phyloP scores from a whole-genome alignment of 2,888 invertebrate species.

The Baronia brevicornis region DNA sequence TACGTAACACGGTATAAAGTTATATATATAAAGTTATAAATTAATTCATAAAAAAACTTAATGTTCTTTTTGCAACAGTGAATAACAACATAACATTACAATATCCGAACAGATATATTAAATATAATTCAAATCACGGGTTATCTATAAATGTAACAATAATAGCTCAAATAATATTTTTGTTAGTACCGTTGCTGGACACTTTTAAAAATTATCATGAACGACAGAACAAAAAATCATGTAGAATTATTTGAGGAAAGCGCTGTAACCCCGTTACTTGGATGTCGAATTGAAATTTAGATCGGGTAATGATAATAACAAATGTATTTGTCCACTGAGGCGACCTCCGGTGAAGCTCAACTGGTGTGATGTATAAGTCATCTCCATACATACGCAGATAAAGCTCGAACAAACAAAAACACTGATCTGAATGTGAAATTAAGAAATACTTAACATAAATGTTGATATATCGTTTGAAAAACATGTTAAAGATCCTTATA shows the following conservation, averaged over 20 bases:
- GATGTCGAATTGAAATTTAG: conserved; percentile 63
- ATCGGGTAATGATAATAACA: conserved; percentile 61
- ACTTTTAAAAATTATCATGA: conserved; percentile 2
- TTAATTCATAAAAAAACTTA: too few relatives aligned
- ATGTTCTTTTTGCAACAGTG: too few relatives aligned
- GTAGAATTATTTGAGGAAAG: conserved; percentile 53
- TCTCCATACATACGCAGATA: conserved; percentile 61
- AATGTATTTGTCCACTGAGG: conserved; percentile 55
- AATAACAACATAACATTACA: too few relatives aligned
- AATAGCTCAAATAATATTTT: too few relatives aligned
- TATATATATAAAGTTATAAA: too few relatives aligned
- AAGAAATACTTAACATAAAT: conserved; percentile 25
- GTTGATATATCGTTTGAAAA: conserved; percentile 49
- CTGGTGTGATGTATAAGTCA: conserved; percentile 42
- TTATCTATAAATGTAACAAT: too few relatives aligned
- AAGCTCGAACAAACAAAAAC: conserved; percentile 59
- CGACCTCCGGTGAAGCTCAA: conserved; percentile 55
- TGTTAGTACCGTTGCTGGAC: too few relatives aligned
- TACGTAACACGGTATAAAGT: too few relatives aligned
- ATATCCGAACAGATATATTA: too few relatives aligned
- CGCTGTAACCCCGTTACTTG: conserved; percentile 67
- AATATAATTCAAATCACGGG: too few relatives aligned
- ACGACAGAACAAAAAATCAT: conserved; percentile 44
- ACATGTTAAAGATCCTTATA: conserved; percentile 12
- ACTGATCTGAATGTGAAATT: conserved; percentile 63